Evolutionary conservation across 2,113 vertebrate genomes (phyloP), one percentile per base, ranked within the genome.

Genomic region (Apistogramma diplotaenia): DNA sequence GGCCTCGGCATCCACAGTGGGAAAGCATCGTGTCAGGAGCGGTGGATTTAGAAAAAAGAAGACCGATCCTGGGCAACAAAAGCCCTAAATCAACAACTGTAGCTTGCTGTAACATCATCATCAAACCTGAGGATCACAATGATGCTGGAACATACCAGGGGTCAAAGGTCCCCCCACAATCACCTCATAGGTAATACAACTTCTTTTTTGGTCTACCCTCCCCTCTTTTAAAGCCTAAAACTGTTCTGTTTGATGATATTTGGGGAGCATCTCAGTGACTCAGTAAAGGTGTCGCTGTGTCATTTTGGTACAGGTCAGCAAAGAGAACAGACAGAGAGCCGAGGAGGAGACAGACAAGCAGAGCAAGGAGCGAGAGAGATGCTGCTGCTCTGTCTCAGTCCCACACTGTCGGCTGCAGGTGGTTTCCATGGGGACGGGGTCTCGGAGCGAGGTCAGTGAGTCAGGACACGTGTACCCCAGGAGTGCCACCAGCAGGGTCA

Each of bases 351-450:
- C 88, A 92, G 67, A n/a, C 55, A 8, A 84, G 65, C 82, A 86
- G 85, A 80, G 78, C 87, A 1, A 90, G 90, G 76, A 93, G 89
- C 0, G 90, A 93, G 4, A 82, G 91, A 46, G 93, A 94, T 4
- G 87, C 90, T 2, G 89, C 91, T 2, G 79, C 91, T 21, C 60
- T 93, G 40, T 89, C 84, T 56, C 90, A 92, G 55, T 88, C 92
- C 88, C 96, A 93, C 93, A 89, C 92, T 74, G 96, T 90, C 0
- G 93, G 93, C 23, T 85, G 95, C 33, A 94, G 94, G 79, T 95
- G 91, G 25, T 89, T 89, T 1, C 82, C 91, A 29, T 92, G 90
- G 93, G 86, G 11, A n/a, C 33, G 87, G 7, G 18, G 90, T 25
- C 85, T 92, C 7, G 65, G 83, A 15, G n/a, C 21, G 5, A 82